Evolutionary conservation across 2,113 vertebrate species (phyloP), one percentile per base, ranked within the genome.

Genomic region (Solea solea): DNA sequence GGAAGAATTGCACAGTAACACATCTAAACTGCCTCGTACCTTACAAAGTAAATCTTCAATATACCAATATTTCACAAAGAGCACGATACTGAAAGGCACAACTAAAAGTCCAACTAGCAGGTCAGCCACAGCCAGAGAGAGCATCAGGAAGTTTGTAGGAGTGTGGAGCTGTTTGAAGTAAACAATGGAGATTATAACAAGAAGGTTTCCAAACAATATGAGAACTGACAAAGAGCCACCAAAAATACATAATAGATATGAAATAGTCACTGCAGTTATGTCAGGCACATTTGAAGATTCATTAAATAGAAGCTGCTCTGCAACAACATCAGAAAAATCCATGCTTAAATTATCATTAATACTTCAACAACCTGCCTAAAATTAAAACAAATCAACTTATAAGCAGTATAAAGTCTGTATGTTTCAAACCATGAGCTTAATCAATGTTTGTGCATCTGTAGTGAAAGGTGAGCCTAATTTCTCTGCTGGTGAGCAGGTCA

Each of bases 161-260:
- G 34, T 51, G 67, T 69, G 55, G 8, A 69, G 34, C 67, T 69
- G 67, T 41, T 27, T 69, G 13, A 69, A 69, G 39, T 57, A 70
- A 40, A 52, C 5, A 9, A 76, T 25, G 16, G 74, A 68, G 8
- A 59, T 57, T 5, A 76, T 69, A 4, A 76, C 73, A 27, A 76
- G 58, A 8, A 76, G 51, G 12, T 76, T 76, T 21, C 73, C 73
- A 15, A 42, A 14, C 9, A 49, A 45, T 21, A n/a, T 63, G 21
- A 63, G 1, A 51, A 50, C 8, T 2, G 50, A 44, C 2, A 53
- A 16, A 7, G 16, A 42, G 7, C 5, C 25, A 27, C 41, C 5
- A 6, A 61, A 44, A 44, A 44, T 8, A 13, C 41, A 53, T 16
- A 56, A 41, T 9, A 53, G 15, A 39, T 48, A 48, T 3, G 28